A percentile compares a stretch with the other conserved stretches of the same genome.
Conservation (phyloP, 2,113 vertebrate genomes). For the western clawed frog (Xenopus tropicalis) region UCB_Xtro_10.0 CM004444.2:172258001-172258500, state of each 20-base stretch:
- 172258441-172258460: conserved; percentile 95
- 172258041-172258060: no score
- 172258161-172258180: no score
- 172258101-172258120: no score
- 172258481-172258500: conserved; percentile 97
- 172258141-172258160: no score
- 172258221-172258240: neutral
- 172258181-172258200: no score
- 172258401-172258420: conserved; percentile 88
- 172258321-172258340: neutral
- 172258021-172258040: no score
- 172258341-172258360: conserved; percentile 27
- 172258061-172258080: no score
- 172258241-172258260: neutral
- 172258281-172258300: conserved; percentile 3
- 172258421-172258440: conserved; percentile 95
- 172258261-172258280: neutral
- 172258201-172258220: no score
- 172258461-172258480: conserved; percentile 98
- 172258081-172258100: no score
- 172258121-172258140: no score
- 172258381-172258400: neutral
- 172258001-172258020: no score
- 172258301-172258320: conserved; percentile 11
- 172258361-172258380: conserved; percentile 9